A percentile compares a stretch with the other conserved stretches of the same genome.
Conservation (phyloP, 2,113 vertebrate genomes). For the Mungos mungo region DNA sequence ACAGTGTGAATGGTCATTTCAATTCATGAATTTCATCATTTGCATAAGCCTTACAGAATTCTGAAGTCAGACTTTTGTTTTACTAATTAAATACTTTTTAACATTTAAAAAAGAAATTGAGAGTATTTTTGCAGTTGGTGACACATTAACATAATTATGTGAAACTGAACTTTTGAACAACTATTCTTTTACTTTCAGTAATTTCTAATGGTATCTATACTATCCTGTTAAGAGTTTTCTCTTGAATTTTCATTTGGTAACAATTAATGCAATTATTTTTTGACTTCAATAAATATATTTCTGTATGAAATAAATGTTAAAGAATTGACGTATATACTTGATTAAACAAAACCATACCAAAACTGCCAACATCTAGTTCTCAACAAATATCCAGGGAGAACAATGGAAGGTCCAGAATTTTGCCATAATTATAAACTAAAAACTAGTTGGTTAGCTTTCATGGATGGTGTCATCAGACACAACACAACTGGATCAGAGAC, state of each 20-base stretch:
- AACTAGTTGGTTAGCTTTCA: background rate
- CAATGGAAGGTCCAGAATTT: background rate
- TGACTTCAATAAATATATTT: background rate
- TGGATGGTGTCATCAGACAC: background rate
- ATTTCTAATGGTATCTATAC: background rate
- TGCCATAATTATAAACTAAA: background rate
- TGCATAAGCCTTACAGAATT: background rate
- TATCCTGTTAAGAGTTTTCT: background rate
- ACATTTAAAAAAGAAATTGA: background rate
- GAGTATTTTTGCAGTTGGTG: background rate
- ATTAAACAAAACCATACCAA: background rate
- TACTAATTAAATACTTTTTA: background rate
- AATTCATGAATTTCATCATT: background rate
- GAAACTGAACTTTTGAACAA: background rate
- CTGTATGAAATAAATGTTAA: background rate
- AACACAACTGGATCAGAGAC: background rate
- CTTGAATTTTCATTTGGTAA: background rate
- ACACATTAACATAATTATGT: background rate
- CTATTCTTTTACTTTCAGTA: background rate
- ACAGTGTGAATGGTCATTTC: constrained; percentile 8
- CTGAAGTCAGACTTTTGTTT: background rate
- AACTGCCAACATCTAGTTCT: background rate
- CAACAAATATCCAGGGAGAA: background rate
- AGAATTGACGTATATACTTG: background rate
- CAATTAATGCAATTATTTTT: background rate